These are phyloP conservation scores for Leuctra nigra DNA, from an alignment of 2,888 invertebrate genomes.

Conservation along the genomic window DNA sequence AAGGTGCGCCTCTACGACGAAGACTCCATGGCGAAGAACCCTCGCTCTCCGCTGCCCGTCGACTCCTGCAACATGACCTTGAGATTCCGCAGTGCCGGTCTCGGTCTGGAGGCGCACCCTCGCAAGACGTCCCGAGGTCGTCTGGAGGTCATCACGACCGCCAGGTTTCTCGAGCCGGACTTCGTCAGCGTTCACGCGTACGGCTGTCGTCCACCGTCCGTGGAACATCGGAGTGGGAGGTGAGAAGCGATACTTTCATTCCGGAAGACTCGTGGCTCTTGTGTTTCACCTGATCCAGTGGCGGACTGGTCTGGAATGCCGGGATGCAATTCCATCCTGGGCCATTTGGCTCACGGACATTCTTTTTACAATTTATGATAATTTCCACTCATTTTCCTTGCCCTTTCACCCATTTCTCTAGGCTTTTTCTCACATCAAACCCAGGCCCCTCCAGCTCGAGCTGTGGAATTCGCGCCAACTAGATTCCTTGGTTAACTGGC, in stretches of 20 bases:
- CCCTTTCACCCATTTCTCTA: no score
- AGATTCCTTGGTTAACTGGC: no score
- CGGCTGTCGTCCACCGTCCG: conserved; percentile 47
- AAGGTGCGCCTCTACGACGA: conserved; percentile 35
- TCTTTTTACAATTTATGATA: no score
- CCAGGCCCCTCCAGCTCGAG: no score
- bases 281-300: no score
- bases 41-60: conserved; percentile 35
- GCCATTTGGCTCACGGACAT: no score
- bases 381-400: no score
- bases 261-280: background rate
- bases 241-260: no score
- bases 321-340: no score
- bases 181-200: conserved; percentile 82
- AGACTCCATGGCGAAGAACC: conserved; percentile 25
- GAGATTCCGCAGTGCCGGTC: conserved; percentile 58
- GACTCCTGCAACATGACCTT: conserved; percentile 69
- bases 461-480: no score
- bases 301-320: no score
- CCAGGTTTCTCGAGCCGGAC: conserved; percentile 68
- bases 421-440: no score
- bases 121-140: conserved; percentile 41
- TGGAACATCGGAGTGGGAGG: background rate
- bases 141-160: conserved; percentile 19
- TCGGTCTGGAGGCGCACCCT: conserved; percentile 53